Conservation (phyloP, 2,888 invertebrate genomes). For the Dorcus hopei region DNA sequence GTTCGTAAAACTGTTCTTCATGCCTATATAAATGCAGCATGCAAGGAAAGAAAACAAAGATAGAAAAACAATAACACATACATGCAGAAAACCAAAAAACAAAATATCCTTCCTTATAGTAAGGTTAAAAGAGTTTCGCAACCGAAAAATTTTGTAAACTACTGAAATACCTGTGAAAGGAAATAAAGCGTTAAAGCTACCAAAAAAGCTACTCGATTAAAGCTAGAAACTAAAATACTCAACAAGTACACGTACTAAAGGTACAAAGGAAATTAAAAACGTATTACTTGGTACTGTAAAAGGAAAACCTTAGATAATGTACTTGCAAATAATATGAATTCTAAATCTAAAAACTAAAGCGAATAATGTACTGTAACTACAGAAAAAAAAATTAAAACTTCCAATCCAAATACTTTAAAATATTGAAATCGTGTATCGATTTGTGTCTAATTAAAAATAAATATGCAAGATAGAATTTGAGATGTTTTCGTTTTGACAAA, state of each 20-base stretch:
- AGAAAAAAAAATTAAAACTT: slow-evolving; percentile 14
- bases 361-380: slow-evolving; percentile 15
- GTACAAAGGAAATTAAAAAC: slow-evolving; percentile 2
- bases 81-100: slow-evolving; percentile 32
- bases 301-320: not conserved
- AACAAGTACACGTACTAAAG: slow-evolving; percentile 11
- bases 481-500: not conserved
- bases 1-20: slow-evolving; percentile 2
- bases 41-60: slow-evolving; percentile 1
- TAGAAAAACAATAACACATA: slow-evolving; percentile 14
- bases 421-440: not conserved
- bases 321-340: not conserved
- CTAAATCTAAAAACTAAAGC: slow-evolving; percentile 18
- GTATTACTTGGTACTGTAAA: slow-evolving; percentile 4
- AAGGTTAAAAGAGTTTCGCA: slow-evolving; percentile 47
- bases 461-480: not conserved
- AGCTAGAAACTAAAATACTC: slow-evolving; percentile 9
- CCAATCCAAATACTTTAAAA: not conserved
- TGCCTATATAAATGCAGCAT: slow-evolving; percentile 6
- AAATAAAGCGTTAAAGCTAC: slow-evolving; percentile 27
- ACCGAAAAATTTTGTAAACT: slow-evolving; percentile 40
- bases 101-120: slow-evolving; percentile 52
- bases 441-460: not conserved
- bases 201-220: slow-evolving; percentile 16
- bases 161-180: slow-evolving; percentile 33